These are phyloP conservation scores for Amyelois transitella DNA, from an alignment of 1,140 invertebrate genomes.

Conservation along the genomic window DNA sequence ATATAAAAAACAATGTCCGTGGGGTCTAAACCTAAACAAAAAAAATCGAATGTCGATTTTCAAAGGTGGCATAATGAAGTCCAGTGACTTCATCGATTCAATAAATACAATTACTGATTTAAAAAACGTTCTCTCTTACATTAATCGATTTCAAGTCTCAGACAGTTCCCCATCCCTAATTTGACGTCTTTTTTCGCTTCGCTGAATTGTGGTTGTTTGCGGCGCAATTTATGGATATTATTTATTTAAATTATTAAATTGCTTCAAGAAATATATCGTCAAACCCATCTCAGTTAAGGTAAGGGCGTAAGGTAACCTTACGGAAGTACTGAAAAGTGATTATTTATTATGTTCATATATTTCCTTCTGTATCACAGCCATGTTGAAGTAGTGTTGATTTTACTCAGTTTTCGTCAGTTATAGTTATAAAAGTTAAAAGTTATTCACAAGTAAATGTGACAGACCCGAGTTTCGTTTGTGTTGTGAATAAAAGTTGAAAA, in stretches of 20 bases:
- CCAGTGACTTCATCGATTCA: too few relatives aligned
- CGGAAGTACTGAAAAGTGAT: slow-evolving; percentile 68
- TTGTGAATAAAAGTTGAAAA: slow-evolving; percentile 70
- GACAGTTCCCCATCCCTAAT: too few relatives aligned
- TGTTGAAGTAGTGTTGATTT: slow-evolving; percentile 74
- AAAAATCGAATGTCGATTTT: too few relatives aligned
- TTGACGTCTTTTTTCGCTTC: slow-evolving; percentile 38
- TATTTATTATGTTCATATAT: slow-evolving; percentile 71
- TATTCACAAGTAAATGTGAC: slow-evolving; percentile 70
- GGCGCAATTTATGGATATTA: slow-evolving; percentile 61
- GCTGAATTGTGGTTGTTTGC: slow-evolving; percentile 51
- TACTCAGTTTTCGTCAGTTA: slow-evolving; percentile 70
- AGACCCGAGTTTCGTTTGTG: slow-evolving; percentile 71
- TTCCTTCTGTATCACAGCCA: slow-evolving; percentile 71
- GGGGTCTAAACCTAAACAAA: too few relatives aligned
- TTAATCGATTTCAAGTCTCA: too few relatives aligned
- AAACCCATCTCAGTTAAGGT: slow-evolving; percentile 69
- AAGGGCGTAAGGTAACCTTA: slow-evolving; percentile 70
- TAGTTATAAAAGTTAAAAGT: slow-evolving; percentile 63
- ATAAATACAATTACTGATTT: too few relatives aligned
- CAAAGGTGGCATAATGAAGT: too few relatives aligned
- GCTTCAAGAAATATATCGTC: slow-evolving; percentile 66
- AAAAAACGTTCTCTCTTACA: too few relatives aligned
- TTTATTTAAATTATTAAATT: slow-evolving; percentile 45
- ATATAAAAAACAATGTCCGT: too few relatives aligned